phyloP scores from a whole-genome alignment of 2,888 invertebrate genomes.

The Ormyrus rosae region DNA sequence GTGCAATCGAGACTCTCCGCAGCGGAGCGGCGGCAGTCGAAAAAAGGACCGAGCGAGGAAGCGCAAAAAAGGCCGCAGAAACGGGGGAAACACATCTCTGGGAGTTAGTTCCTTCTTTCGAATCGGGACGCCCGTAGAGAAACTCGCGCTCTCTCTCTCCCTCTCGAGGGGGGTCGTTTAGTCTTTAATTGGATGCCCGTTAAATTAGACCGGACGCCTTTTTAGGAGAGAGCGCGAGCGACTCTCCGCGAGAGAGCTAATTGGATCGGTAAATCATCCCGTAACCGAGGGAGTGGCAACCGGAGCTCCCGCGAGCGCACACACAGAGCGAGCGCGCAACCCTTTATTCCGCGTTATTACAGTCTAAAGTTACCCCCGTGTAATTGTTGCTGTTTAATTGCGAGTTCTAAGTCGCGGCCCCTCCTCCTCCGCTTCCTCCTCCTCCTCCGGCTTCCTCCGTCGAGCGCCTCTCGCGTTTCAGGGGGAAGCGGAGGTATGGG shows the following conservation, averaged over 20 bases:
- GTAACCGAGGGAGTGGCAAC: constrained; percentile 71
- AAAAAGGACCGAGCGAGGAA: no score
- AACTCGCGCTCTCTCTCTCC: constrained; percentile 6
- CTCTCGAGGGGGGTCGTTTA: constrained; percentile 62
- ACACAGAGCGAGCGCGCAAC: constrained; percentile 63
- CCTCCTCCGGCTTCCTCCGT: neutral
- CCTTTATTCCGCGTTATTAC: constrained; percentile 76
- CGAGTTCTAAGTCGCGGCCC: constrained; percentile 72
- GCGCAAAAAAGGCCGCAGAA: neutral
- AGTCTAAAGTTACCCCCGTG: constrained; percentile 76
- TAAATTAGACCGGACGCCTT: constrained; percentile 75
- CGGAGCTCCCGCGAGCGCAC: constrained; percentile 56
- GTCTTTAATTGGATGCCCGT: constrained; percentile 75
- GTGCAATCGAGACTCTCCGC: neutral
- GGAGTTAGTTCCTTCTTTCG: constrained; percentile 30
- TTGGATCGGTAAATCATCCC: constrained; percentile 76
- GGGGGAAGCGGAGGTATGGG: constrained; percentile 44
- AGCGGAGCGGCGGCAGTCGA: no score
- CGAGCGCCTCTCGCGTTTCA: constrained; percentile 44
- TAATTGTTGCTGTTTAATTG: constrained; percentile 77
- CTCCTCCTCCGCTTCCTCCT: no score
- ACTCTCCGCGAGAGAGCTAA: constrained; percentile 64
- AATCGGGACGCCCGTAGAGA: constrained; percentile 30
- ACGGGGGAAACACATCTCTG: neutral
- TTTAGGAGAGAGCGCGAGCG: constrained; percentile 65